Percentiles rank a stretch among this genome's conserved stretches.
These are phyloP conservation scores for Pachycephus smyrnensis DNA, from an alignment of 2,888 invertebrate genomes.

Conservation along the genomic window DNA sequence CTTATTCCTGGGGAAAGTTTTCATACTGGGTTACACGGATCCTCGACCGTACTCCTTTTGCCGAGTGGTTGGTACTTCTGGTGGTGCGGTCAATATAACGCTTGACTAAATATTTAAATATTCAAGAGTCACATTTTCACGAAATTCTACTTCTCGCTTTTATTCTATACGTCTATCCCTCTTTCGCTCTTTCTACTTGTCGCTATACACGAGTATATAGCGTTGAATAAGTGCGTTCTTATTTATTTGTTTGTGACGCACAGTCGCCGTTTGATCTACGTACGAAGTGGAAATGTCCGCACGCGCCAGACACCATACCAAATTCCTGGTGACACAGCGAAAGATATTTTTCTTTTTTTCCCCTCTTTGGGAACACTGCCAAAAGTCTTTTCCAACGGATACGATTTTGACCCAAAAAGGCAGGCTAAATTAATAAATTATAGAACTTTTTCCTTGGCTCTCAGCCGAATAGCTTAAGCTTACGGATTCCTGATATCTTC, in stretches of 20 bases:
- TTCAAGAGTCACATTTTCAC: conserved; percentile 34
- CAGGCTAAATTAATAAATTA: conserved; percentile 64
- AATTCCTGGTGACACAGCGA: conserved; percentile 24
- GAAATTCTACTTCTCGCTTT: neutral
- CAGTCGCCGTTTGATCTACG: neutral
- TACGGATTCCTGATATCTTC: conserved; percentile 48
- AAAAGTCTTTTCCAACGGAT: conserved; percentile 42
- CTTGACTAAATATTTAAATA: conserved; percentile 42
- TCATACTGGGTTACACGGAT: conserved; percentile 27
- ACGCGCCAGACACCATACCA: neutral
- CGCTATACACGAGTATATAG: conserved; percentile 10
- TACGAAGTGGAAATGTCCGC: neutral
- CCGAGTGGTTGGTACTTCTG: conserved; percentile 1
- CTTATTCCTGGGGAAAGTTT: conserved; percentile 13
- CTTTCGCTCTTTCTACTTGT: conserved; percentile 21
- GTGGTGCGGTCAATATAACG: conserved; percentile 38
- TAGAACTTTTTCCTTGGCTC: conserved; percentile 55
- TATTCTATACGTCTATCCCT: conserved; percentile 20
- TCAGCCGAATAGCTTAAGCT: conserved; percentile 56
- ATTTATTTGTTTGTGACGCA: conserved; percentile 53
- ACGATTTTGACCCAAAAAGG: conserved; percentile 62
- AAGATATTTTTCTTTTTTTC: conserved; percentile 21
- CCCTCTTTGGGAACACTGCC: conserved; percentile 50
- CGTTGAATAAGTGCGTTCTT: conserved; percentile 33
- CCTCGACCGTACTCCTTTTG: conserved; percentile 20